Evolutionary conservation across 2,113 vertebrate species (phyloP).

Genomic region (Burhinus bistriatus): DNA sequence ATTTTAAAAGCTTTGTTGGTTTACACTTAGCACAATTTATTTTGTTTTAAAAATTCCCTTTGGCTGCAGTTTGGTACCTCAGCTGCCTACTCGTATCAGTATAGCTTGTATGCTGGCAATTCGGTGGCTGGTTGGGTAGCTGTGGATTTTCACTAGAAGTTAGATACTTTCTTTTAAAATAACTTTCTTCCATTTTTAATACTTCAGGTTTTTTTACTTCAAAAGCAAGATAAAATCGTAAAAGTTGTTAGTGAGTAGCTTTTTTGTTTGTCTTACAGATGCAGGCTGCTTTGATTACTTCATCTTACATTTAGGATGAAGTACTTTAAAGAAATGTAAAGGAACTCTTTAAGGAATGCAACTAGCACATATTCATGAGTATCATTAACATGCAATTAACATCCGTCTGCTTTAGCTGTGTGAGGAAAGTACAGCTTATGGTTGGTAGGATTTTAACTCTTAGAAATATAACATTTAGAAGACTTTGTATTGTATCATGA

Average conservation of each 20-base stretch:
- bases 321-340: constrained; percentile 4
- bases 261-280: background rate
- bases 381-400: constrained; percentile 1
- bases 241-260: background rate
- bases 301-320: background rate
- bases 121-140: background rate
- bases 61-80: background rate
- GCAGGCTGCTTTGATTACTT: constrained; percentile 6
- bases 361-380: background rate
- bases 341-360: background rate
- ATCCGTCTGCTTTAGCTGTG: background rate
- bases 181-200: background rate
- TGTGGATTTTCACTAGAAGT: background rate
- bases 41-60: background rate
- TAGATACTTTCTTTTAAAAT: background rate
- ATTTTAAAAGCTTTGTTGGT: constrained; percentile 47
- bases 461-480: background rate
- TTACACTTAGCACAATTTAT: background rate
- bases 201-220: background rate
- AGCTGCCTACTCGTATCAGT: background rate
- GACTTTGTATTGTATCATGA: background rate
- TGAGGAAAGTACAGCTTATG: background rate
- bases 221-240: background rate
- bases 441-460: background rate
- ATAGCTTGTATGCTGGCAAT: background rate